Conservation (phyloP, 2,888 invertebrate genomes). For the Habrosyne pyritoides region DNA sequence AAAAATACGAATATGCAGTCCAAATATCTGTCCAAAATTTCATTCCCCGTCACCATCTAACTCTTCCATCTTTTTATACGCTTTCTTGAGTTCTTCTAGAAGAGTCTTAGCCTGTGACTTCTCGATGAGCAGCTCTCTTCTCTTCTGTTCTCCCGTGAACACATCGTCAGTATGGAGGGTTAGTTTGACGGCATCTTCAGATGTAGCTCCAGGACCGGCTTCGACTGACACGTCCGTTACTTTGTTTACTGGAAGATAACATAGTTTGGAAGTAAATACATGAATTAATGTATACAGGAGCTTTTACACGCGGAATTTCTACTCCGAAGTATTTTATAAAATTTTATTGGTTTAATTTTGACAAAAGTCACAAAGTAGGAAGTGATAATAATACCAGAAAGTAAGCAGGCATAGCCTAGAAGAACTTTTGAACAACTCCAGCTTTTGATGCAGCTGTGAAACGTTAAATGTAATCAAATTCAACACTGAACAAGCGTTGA, state of each 20-base stretch:
- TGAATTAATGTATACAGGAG: no score
- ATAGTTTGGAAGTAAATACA: not conserved
- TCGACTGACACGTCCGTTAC: constrained; percentile 54
- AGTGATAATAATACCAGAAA: no score
- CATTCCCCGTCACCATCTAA: constrained; percentile 29
- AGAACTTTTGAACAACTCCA: no score
- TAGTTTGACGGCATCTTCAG: constrained; percentile 55
- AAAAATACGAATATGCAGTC: no score
- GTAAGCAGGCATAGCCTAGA: no score
- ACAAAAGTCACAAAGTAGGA: no score
- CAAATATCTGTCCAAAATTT: not conserved
- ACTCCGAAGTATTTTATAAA: no score
- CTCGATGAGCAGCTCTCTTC: constrained; percentile 60
- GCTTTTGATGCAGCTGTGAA: no score
- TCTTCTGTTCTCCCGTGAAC: constrained; percentile 57
- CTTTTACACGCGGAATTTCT: no score
- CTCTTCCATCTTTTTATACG: constrained; percentile 64
- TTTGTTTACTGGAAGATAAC: constrained; percentile 63
- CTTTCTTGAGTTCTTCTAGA: constrained; percentile 60
- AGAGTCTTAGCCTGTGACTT: constrained; percentile 51
- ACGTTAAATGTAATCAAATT: no score
- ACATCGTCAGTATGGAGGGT: constrained; percentile 58
- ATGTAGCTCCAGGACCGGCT: constrained; percentile 58
- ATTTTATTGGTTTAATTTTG: no score
- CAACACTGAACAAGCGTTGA: no score